Evolutionary conservation across 2,797 vertebrate species (phyloP).

Genomic region (Tapirus indicus): DNA sequence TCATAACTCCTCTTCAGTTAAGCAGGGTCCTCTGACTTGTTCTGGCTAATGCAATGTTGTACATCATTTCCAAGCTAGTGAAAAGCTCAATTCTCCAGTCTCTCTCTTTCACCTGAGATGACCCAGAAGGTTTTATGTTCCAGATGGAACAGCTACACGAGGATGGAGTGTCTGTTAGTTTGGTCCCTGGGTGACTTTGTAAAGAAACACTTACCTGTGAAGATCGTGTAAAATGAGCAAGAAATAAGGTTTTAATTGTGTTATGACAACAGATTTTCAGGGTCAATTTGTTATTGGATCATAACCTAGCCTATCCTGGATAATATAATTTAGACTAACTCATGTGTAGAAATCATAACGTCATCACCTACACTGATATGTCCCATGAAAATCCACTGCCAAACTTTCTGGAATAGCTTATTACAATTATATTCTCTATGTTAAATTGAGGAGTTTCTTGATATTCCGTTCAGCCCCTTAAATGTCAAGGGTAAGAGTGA

Average conservation of each 20-base stretch:
- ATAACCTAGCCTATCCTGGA: background rate
- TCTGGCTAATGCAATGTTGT: background rate
- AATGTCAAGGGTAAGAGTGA: background rate
- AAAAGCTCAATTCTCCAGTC: background rate
- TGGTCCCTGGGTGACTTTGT: background rate
- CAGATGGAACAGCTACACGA: background rate
- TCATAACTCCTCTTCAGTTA: background rate
- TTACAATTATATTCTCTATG: background rate
- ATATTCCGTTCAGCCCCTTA: background rate
- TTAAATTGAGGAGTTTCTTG: slow-evolving; percentile 22
- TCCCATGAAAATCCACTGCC: background rate
- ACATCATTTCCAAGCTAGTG: background rate
- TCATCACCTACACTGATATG: background rate
- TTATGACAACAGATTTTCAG: background rate
- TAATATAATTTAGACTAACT: background rate
- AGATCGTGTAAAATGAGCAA: background rate
- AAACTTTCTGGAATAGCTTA: background rate
- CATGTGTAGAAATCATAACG: slow-evolving; percentile 38
- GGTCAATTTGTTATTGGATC: background rate
- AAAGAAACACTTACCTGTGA: background rate
- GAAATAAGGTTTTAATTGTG: background rate
- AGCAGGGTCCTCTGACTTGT: background rate
- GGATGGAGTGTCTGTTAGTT: background rate
- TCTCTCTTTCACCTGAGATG: background rate
- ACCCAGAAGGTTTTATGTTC: background rate